Evolutionary conservation across 2,888 invertebrate genomes (phyloP).

Genomic region (Smittia aterrima): DNA sequence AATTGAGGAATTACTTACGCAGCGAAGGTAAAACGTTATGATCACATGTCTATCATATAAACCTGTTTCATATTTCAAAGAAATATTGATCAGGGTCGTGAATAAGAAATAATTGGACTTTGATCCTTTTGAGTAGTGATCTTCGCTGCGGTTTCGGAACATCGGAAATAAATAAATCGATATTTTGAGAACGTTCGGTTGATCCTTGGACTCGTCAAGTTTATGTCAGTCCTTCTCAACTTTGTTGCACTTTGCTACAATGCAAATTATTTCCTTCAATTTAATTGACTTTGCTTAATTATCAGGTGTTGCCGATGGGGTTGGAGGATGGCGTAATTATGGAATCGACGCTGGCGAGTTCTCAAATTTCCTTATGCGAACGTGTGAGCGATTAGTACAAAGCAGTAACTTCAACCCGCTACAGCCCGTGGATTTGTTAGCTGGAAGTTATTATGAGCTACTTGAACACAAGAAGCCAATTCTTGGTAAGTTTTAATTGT

Average conservation of each 20-base stretch:
- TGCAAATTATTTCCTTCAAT: not conserved
- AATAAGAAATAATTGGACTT: conserved; percentile 25
- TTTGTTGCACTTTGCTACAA: not conserved
- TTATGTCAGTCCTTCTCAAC: too few relatives aligned
- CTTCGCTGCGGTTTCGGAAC: conserved; percentile 3
- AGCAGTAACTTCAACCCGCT: conserved; percentile 84
- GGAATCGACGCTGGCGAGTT: conserved; percentile 97
- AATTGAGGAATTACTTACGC: not conserved
- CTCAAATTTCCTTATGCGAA: conserved; percentile 89
- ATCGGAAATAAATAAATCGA: not conserved
- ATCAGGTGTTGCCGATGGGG: conserved; percentile 96
- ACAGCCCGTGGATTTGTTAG: conserved; percentile 84
- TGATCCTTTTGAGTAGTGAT: conserved; percentile 23
- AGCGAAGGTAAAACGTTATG: too few relatives aligned
- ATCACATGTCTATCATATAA: too few relatives aligned
- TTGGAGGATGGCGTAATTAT: conserved; percentile 97
- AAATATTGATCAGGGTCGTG: not conserved
- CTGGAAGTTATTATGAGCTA: conserved; percentile 88
- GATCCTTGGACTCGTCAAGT: conserved; percentile 15
- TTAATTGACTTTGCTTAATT: conserved; percentile 43
- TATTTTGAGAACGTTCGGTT: not conserved
- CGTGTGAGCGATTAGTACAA: conserved; percentile 88
- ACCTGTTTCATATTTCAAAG: not conserved
- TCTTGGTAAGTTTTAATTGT: conserved; percentile 65
- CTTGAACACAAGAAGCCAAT: conserved; percentile 89